phyloP scores from a whole-genome alignment of 2,797 vertebrate genomes.

The Threskiornis aethiopicus region DNA sequence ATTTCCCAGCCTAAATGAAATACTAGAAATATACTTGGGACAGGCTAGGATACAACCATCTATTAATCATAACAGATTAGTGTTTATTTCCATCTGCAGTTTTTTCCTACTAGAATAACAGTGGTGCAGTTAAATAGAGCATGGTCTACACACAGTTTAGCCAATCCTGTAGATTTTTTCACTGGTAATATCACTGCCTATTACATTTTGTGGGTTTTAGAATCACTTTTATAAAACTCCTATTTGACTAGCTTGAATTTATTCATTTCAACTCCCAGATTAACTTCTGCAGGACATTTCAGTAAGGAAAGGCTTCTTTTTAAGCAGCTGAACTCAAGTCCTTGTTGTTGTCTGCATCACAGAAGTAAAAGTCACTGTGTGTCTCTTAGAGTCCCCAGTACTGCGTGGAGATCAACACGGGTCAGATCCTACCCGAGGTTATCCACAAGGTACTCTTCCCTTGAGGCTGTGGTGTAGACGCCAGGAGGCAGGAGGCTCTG shows the following conservation, averaged over 20 bases:
- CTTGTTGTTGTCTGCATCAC: background rate
- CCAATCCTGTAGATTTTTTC: background rate
- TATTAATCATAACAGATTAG: background rate
- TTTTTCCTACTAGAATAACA: background rate
- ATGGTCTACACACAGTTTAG: background rate
- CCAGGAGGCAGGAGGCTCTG: background rate
- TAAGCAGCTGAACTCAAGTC: background rate
- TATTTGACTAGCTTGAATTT: background rate
- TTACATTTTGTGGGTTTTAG: background rate
- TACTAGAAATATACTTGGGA: background rate
- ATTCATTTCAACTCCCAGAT: background rate
- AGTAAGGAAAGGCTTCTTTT: background rate
- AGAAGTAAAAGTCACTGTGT: background rate
- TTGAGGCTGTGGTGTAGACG: background rate
- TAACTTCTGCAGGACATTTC: background rate
- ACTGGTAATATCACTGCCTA: background rate
- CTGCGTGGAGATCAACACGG: accelerated
- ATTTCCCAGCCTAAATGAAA: background rate
- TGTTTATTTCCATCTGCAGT: background rate
- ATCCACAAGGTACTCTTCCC: background rate
- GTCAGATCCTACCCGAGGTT: background rate
- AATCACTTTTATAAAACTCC: background rate
- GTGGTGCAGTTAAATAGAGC: background rate
- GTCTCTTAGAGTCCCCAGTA: background rate
- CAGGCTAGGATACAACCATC: background rate